Evolutionary conservation across 2,888 invertebrate species (phyloP).

Genomic region (Helicoverpa assulta): DNA sequence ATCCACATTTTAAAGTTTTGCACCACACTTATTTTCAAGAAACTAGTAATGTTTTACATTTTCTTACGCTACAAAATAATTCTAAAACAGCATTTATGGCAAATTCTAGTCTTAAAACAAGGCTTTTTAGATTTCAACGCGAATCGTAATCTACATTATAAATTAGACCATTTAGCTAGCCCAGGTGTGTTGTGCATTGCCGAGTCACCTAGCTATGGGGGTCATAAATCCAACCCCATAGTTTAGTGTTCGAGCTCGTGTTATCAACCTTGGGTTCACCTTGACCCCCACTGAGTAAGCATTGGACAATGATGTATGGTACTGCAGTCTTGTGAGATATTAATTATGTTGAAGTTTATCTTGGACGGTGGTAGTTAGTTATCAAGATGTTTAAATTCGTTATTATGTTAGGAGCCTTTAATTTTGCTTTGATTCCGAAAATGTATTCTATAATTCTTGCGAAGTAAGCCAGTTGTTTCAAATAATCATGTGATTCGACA

Average conservation of each 20-base stretch:
- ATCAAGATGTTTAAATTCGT: too few species aligned
- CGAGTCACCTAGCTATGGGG: constrained; percentile 27
- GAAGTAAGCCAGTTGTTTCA: too few species aligned
- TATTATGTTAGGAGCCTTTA: too few species aligned
- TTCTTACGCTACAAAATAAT: too few species aligned
- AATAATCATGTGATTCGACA: too few species aligned
- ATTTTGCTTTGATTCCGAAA: too few species aligned
- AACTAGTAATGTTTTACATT: too few species aligned
- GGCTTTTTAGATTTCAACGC: neutral
- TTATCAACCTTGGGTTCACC: constrained; percentile 43
- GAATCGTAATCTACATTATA: neutral
- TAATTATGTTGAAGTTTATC: neutral
- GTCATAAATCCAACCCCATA: constrained; percentile 21
- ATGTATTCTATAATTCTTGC: too few species aligned
- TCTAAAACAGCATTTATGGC: too few species aligned
- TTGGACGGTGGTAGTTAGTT: neutral
- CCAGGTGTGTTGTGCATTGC: neutral
- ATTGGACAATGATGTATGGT: constrained; percentile 35
- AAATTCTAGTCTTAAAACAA: neutral
- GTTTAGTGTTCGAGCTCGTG: constrained; percentile 16
- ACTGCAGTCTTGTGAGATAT: constrained; percentile 43
- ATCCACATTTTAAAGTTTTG: too few species aligned
- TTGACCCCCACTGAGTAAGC: constrained; percentile 42
- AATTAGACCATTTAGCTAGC: neutral
- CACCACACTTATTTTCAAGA: too few species aligned